phyloP scores from a whole-genome alignment of 2,888 invertebrate species.

The Bedellia somnulentella region DNA sequence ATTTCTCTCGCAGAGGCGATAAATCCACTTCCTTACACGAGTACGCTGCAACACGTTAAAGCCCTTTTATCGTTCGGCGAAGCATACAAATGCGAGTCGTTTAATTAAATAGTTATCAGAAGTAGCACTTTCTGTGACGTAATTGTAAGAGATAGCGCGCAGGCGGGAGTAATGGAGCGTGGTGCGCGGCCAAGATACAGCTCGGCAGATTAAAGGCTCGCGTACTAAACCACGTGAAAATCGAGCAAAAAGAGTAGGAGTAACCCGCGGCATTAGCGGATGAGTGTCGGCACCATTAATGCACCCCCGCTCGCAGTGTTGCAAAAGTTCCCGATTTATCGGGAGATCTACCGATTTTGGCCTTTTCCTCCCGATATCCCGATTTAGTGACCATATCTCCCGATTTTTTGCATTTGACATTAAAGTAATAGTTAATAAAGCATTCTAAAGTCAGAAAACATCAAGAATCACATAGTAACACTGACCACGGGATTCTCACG shows the following conservation, averaged over 20 bases:
- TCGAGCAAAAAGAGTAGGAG: conserved; percentile 54
- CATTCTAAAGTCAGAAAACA: no score
- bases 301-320: conserved; percentile 24
- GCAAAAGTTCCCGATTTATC: no score
- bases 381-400: no score
- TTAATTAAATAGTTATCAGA: background rate
- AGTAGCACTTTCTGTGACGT: background rate
- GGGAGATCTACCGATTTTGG: no score
- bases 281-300: conserved; percentile 61
- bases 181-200: conserved; percentile 43
- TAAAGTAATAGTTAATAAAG: no score
- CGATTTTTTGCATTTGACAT: no score
- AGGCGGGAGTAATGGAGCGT: conserved; percentile 42
- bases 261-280: conserved; percentile 62
- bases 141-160: conserved; percentile 14
- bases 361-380: no score
- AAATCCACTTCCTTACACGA: background rate
- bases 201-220: conserved; percentile 54
- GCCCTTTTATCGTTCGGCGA: no score
- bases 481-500: no score
- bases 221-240: conserved; percentile 59
- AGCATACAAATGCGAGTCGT: no score
- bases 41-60: background rate
- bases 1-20: background rate
- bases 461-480: no score